Conservation (phyloP, 2,888 invertebrate species). For the Thereva nobilitata region DNA sequence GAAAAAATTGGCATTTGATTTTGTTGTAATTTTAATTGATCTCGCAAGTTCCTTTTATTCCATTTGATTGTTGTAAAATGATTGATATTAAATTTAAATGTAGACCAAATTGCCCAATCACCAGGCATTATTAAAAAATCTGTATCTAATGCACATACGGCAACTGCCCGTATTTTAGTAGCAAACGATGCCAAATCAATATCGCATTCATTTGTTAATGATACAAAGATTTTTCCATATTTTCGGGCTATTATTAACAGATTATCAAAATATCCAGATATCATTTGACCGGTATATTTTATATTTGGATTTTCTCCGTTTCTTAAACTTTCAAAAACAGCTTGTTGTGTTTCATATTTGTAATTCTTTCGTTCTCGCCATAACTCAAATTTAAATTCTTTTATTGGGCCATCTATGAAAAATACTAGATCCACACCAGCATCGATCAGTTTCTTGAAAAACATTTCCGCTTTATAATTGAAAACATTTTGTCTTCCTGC, state of each 20-base stretch:
- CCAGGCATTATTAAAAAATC: constrained; percentile 40
- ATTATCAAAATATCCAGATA: constrained; percentile 32
- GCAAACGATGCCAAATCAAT: constrained; percentile 37
- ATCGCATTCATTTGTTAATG: constrained; percentile 39
- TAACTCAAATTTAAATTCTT: constrained; percentile 29
- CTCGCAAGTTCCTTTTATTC: constrained; percentile 33
- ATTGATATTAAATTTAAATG: constrained; percentile 22
- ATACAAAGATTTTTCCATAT: constrained; percentile 37
- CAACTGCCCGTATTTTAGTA: constrained; percentile 22
- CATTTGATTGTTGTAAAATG: constrained; percentile 14
- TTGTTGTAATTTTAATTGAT: constrained; percentile 29
- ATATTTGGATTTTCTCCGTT: constrained; percentile 6
- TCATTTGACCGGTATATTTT: constrained; percentile 13
- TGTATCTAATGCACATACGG: constrained; percentile 37
- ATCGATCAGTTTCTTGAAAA: constrained; percentile 35
- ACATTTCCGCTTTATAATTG: constrained; percentile 6
- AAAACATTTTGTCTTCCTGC: constrained; percentile 35
- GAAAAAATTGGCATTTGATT: constrained; percentile 40
- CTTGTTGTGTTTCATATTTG: constrained; percentile 23
- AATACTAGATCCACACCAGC: constrained; percentile 31
- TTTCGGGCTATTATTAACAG: constrained; percentile 32
- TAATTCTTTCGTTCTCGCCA: constrained; percentile 23
- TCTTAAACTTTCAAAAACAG: constrained; percentile 27
- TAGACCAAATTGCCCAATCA: constrained; percentile 36
- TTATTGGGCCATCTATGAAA: constrained; percentile 40